Percentiles rank a stretch among this genome's conserved stretches.
Evolutionary conservation across 1,140 invertebrate genomes (phyloP).

Genomic region (Macrobrachium nipponense): DNA sequence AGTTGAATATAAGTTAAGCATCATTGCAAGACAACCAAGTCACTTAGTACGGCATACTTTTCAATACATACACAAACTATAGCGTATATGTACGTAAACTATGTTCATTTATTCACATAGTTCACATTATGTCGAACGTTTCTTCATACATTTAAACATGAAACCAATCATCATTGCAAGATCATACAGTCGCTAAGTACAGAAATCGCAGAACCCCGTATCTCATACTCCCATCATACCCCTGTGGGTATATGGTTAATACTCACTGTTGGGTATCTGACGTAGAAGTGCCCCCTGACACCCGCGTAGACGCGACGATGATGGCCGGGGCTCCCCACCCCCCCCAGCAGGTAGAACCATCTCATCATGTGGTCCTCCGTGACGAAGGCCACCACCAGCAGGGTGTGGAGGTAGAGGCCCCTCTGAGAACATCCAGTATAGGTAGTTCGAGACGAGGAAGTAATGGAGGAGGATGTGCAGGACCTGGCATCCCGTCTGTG

Average conservation of each 20-base stretch:
- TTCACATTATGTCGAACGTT: too few species aligned
- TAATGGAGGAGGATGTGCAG: slow-evolving; percentile 89
- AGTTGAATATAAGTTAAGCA: too few species aligned
- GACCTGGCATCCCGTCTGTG: slow-evolving; percentile 81
- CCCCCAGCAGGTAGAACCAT: slow-evolving; percentile 68
- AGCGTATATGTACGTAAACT: too few species aligned
- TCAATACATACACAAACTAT: too few species aligned
- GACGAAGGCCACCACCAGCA: slow-evolving; percentile 69
- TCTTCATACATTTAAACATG: too few species aligned
- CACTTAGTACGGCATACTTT: too few species aligned
- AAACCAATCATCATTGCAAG: too few species aligned
- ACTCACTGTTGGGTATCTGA: slow-evolving; percentile 27
- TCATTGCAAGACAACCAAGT: too few species aligned
- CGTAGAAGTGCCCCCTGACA: slow-evolving; percentile 24
- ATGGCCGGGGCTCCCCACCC: slow-evolving; percentile 66
- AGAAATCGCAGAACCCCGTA: not conserved
- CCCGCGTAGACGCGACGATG: slow-evolving; percentile 48
- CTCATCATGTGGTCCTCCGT: slow-evolving; percentile 67
- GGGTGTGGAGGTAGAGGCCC: slow-evolving; percentile 70
- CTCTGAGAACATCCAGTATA: slow-evolving; percentile 95
- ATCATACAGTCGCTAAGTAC: too few species aligned
- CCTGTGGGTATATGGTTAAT: not conserved
- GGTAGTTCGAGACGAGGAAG: slow-evolving; percentile 90
- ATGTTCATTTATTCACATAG: too few species aligned
- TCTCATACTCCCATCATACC: not conserved